Evolutionary conservation across 1,140 invertebrate species (phyloP), one percentile per base, ranked within the genome.

Genomic region (Archivesica marissinica): DNA sequence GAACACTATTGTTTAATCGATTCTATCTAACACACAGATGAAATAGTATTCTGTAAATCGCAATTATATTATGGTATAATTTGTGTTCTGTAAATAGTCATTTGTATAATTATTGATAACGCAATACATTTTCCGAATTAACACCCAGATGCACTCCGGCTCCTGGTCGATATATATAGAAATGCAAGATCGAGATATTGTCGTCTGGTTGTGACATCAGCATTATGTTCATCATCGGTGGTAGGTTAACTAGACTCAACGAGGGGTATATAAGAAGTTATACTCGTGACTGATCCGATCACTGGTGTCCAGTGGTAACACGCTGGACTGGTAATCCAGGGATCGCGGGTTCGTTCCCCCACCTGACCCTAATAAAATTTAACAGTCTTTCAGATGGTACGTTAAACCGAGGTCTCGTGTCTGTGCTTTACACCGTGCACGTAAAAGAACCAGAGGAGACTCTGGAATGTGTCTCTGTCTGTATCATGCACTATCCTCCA

Each of bases 161-260:
- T 13, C 38, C 3, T 35, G 59, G 38, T 64, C 59, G 59, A 64
- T 64, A 64, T n/a, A n/a, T n/a, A n/a, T n/a, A n/a, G n/a, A n/a
- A n/a, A n/a, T n/a, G n/a, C n/a, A n/a, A n/a, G n/a, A 35, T 30
- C 54, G 54, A 30, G 25, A 35, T 35, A 35, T 64, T 64, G 59
- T 64, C 59, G 59, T 64, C 30, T 6, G 30, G 59, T 64, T 35
- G 59, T 35, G 59, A 59, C 54, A 64, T 30, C 59, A 64, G n/a
- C 30, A 11, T 17, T 64, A 33, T 25, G 20, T 35, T 35, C 59
- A 64, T 64, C 59, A 64, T 3, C 11, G 30, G 38, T 30, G 59
- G 59, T 2, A 4, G 59, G 28, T 15, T 17, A 64, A 17, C 1
- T 17, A 64, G 59, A n/a, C n/a, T n/a, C n/a, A n/a, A n/a, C n/a